A percentile compares a stretch with the other conserved stretches of the same genome.
Conservation (phyloP, 2,888 invertebrate genomes). For the Sialis lutaria region DNA sequence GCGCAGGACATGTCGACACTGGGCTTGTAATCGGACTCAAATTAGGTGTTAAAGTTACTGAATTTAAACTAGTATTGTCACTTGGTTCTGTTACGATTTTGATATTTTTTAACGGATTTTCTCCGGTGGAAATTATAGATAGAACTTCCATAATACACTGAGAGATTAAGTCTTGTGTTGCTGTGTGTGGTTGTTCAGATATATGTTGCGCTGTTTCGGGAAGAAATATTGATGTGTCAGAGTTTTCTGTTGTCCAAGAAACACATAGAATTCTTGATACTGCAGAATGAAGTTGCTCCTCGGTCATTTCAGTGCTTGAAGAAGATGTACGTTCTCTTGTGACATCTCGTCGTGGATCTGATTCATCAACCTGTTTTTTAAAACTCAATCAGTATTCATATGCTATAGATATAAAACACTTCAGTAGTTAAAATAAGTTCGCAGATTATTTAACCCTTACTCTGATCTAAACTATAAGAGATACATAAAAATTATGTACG, state of each 20-base stretch:
- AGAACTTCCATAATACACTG: conserved; percentile 21
- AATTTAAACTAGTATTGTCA: conserved; percentile 23
- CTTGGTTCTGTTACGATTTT: conserved; percentile 12
- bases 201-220: conserved; percentile 26
- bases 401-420: no score
- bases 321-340: conserved; percentile 21
- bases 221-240: conserved; percentile 27
- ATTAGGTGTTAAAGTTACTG: conserved; percentile 25
- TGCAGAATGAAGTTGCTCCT: conserved; percentile 43
- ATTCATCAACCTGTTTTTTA: conserved; percentile 30
- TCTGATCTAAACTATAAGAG: background rate
- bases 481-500: background rate
- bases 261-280: conserved; percentile 54
- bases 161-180: conserved; percentile 13
- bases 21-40: conserved; percentile 24
- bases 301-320: conserved; percentile 37
- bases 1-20: conserved; percentile 18
- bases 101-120: conserved; percentile 21
- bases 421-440: background rate
- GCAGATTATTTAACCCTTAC: background rate
- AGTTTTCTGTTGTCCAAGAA: conserved; percentile 38
- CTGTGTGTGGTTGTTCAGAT: conserved; percentile 6
- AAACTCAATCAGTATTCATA: no score
- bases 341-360: conserved; percentile 29
- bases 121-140: conserved; percentile 19